These are phyloP conservation scores for Nephrotoma guestfalica DNA, from an alignment of 2,888 invertebrate genomes.

Conservation along the genomic window DNA sequence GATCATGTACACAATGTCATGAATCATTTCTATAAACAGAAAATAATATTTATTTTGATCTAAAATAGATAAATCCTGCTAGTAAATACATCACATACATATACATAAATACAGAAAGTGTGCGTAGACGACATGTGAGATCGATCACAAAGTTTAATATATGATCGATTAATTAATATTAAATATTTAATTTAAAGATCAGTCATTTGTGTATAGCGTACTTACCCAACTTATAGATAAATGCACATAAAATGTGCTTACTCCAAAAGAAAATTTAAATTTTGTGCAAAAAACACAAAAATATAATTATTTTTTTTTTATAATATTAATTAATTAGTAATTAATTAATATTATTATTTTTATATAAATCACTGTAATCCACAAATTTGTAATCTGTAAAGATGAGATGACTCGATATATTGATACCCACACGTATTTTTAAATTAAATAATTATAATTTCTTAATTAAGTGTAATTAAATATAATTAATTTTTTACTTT, in stretches of 20 bases:
- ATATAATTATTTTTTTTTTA: neutral
- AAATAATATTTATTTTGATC: neutral
- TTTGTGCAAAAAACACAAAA: neutral
- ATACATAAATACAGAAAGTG: too few relatives aligned
- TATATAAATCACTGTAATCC: neutral
- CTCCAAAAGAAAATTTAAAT: neutral
- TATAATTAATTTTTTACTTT: neutral
- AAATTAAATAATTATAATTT: too few relatives aligned
- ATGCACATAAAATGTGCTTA: neutral
- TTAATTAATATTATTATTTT: neutral
- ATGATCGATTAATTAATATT: neutral
- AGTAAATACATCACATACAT: neutral
- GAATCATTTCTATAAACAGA: neutral
- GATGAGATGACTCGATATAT: neutral
- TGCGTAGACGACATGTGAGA: neutral
- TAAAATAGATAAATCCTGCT: neutral
- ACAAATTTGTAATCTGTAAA: neutral
- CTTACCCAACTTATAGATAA: neutral
- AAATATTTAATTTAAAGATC: neutral
- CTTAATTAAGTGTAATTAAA: too few relatives aligned
- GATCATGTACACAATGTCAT: neutral
- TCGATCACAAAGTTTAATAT: neutral
- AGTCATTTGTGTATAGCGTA: neutral
- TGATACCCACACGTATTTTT: neutral
- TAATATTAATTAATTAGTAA: too few relatives aligned